phyloP scores from a whole-genome alignment of 2,888 invertebrate species.

The Athrips mouffetella region DNA sequence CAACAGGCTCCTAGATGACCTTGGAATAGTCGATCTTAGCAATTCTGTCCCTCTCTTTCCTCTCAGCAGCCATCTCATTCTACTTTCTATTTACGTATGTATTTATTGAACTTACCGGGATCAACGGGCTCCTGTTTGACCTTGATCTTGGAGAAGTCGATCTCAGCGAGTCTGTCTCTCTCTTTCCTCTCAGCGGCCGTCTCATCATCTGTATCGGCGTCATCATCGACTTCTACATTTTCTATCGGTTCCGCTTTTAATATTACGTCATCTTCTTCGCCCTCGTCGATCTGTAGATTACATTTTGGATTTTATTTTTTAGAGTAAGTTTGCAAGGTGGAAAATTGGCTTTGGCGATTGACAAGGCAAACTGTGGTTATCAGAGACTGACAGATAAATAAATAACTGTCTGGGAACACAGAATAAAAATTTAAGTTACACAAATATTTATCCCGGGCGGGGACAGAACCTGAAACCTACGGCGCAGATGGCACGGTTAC shows the following conservation, averaged over 20 bases:
- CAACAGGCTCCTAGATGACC: slow-evolving; percentile 85
- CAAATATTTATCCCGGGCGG: too few species aligned
- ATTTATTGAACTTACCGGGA: slow-evolving; percentile 77
- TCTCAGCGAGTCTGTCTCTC: slow-evolving; percentile 44
- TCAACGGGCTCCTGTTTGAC: slow-evolving; percentile 86
- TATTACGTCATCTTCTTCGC: slow-evolving; percentile 83
- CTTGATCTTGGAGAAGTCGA: slow-evolving; percentile 71
- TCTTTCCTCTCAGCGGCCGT: slow-evolving; percentile 37
- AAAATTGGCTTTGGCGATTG: too few species aligned
- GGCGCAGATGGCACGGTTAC: too few species aligned
- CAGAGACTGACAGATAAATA: too few species aligned
- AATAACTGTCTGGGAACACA: too few species aligned
- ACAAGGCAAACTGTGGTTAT: too few species aligned
- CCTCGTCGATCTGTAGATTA: slow-evolving; percentile 53
- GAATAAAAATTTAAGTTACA: too few species aligned
- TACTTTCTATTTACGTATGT: too few species aligned
- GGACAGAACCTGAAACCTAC: too few species aligned
- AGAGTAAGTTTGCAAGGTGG: background rate
- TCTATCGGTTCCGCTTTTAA: slow-evolving; percentile 83
- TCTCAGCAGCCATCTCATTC: too few species aligned
- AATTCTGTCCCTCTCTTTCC: slow-evolving; percentile 47
- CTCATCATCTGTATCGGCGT: slow-evolving; percentile 80
- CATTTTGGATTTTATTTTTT: too few species aligned
- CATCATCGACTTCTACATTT: slow-evolving; percentile 81
- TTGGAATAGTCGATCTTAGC: slow-evolving; percentile 52